Percentiles rank a stretch among this genome's conserved stretches.
Conservation (phyloP, 2,888 invertebrate genomes). For the Eumerus sabulonum region DNA sequence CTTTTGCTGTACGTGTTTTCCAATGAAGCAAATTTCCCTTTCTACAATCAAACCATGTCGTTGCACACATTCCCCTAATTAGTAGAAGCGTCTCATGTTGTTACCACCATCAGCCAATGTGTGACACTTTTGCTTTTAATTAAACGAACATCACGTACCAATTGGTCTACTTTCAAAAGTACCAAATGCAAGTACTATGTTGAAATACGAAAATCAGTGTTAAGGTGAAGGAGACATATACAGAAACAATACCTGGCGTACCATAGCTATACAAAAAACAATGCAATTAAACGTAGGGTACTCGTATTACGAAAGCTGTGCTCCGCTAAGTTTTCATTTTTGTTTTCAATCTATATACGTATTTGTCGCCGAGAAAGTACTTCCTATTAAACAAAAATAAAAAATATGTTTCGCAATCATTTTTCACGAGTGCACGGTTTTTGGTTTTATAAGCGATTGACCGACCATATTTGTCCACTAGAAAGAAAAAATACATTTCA, state of each 20-base stretch:
- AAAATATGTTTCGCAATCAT: constrained; percentile 44
- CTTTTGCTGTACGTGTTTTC: neutral
- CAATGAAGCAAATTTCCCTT: constrained; percentile 49
- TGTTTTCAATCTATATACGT: constrained; percentile 19
- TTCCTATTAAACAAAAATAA: too few relatives aligned
- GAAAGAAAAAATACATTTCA: constrained; percentile 25
- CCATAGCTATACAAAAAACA: too few relatives aligned
- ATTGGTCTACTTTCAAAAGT: constrained; percentile 67
- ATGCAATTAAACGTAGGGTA: constrained; percentile 5
- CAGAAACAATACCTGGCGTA: constrained; percentile 4
- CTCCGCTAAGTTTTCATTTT: constrained; percentile 25
- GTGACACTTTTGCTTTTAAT: constrained; percentile 67
- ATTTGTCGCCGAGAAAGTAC: constrained; percentile 57
- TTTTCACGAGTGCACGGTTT: constrained; percentile 34
- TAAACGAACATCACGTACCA: constrained; percentile 60
- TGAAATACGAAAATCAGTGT: constrained; percentile 62
- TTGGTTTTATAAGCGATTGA: constrained; percentile 59
- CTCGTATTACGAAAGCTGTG: constrained; percentile 60
- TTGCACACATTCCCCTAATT: constrained; percentile 45
- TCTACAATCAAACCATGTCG: constrained; percentile 14
- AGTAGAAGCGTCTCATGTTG: constrained; percentile 28
- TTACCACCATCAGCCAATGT: constrained; percentile 41
- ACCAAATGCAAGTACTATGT: constrained; percentile 21
- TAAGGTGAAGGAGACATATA: constrained; percentile 62
- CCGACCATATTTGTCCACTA: constrained; percentile 54